These are phyloP conservation scores for Gymnocephalus cernua DNA, from an alignment of 2,113 vertebrate species.

Conservation along the genomic window DNA sequence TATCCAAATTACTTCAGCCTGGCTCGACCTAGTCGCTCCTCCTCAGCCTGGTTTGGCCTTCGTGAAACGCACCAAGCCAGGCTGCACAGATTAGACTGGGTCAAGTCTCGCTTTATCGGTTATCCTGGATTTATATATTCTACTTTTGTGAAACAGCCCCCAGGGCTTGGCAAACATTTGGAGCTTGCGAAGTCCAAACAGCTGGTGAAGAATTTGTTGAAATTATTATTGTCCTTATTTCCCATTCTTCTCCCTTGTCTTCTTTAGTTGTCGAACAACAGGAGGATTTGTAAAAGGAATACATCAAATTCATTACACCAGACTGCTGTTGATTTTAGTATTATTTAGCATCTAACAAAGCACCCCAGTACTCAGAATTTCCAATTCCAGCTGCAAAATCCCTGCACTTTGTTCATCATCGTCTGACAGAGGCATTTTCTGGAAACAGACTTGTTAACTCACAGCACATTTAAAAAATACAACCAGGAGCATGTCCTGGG, in stretches of 20 bases:
- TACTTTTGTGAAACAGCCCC: no score
- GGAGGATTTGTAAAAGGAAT: slow-evolving; percentile 21
- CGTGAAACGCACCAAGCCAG: no score
- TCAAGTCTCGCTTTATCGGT: no score
- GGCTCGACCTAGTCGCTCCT: no score
- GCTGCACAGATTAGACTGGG: no score
- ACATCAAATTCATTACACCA: slow-evolving; percentile 1
- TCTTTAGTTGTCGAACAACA: slow-evolving; percentile 2
- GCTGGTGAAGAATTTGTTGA: slow-evolving; percentile 9
- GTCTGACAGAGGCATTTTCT: slow-evolving; percentile 10
- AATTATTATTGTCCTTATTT: slow-evolving; percentile 24
- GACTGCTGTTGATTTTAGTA: slow-evolving; percentile 13
- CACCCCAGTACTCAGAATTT: not conserved
- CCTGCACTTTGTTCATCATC: not conserved
- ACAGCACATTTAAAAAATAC: slow-evolving; percentile 13
- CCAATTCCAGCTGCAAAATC: not conserved
- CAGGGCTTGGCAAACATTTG: not conserved
- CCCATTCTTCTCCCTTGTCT: not conserved
- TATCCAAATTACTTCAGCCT: no score
- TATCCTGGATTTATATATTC: no score
- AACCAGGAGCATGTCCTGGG: slow-evolving; percentile 33
- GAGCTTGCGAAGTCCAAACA: not conserved
- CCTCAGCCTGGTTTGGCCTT: no score
- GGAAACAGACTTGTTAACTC: slow-evolving; percentile 21
- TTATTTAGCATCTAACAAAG: slow-evolving; percentile 26